These are phyloP conservation scores for Anas platyrhynchos DNA, from an alignment of 2,113 vertebrate species.

Conservation along the genomic window DNA sequence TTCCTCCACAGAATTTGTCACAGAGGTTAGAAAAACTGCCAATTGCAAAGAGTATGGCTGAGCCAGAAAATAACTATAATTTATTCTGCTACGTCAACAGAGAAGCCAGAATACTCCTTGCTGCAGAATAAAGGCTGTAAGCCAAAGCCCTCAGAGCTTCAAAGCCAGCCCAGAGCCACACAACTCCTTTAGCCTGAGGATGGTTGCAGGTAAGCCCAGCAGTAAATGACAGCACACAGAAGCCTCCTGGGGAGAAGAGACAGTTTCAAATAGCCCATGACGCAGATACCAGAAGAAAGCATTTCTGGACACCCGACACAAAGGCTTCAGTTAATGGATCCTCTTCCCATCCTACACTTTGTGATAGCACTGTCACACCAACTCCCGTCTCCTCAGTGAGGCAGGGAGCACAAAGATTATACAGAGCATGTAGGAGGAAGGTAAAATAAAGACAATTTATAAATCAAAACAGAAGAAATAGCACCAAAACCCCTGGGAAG, in stretches of 20 bases:
- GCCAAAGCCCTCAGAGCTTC: not conserved
- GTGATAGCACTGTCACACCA: not conserved
- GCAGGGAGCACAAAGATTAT: not conserved
- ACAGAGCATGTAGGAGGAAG: not conserved
- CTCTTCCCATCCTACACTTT: not conserved
- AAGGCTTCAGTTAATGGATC: not conserved
- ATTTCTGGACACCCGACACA: not conserved
- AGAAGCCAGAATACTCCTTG: not conserved
- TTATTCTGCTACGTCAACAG: not conserved
- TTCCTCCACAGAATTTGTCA: not conserved
- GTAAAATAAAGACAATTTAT: slow-evolving; percentile 34
- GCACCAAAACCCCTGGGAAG: slow-evolving; percentile 20
- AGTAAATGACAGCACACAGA: not conserved
- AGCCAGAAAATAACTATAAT: not conserved
- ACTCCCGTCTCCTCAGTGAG: not conserved
- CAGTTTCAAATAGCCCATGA: not conserved
- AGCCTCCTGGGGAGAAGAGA: not conserved
- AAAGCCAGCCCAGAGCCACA: not conserved
- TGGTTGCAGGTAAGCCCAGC: not conserved
- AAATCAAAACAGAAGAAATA: slow-evolving; percentile 37
- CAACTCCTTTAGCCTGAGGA: not conserved
- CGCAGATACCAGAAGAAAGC: not conserved
- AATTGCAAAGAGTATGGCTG: not conserved
- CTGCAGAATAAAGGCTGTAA: not conserved
- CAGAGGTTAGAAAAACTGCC: not conserved